Base-by-base conservation (phyloP, 53 echinoderm and acorn worm species). In the Glandiceps talaboti region DNA sequence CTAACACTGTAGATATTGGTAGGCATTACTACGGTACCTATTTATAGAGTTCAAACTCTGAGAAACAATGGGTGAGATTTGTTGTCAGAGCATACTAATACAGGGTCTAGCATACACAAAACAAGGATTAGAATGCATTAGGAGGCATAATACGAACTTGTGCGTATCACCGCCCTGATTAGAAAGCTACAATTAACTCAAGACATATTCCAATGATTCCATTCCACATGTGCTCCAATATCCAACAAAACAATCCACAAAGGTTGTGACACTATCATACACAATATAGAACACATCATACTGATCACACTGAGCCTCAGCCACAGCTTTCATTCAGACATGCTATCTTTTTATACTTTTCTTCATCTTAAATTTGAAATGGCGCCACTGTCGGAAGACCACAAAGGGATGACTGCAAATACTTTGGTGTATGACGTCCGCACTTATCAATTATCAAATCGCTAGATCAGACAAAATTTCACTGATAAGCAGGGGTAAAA, bases 351-450 rank as follows among this genome's bases (percentile, higher is more conserved):
- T 45, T 20, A 45, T 45, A 45, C 64, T 45, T 45, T 45, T 45
- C 64, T 45, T 45, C 64, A 12, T 45, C 64, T 45, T 45, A 45
- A 45, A 45, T 45, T 45, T 45, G 64, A 45, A 45, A 45, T 45
- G 64, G 64, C 64, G 64, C 64, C 64, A 45, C 64, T 45, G 64
- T 45, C 64, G 64, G 64, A 45, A 45, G 64, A 45, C 64, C 64
- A 45, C 64, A 45, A 45, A 45, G 64, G 64, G 64, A 45, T 45
- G 64, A 20, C 64, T 45, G 64, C 64, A 45, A 45, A 45, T 45
- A 45, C 64, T 45, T 12, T 45, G 64, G 64, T 45, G 64, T 20
- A 45, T 45, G 64, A 45, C 64, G 64, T 45, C 64, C 64, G 64
- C 64, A 45, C 64, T 45, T 45, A 45, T 45, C 64, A 45, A 45